These are phyloP conservation scores for Fulica atra DNA, from an alignment of 2,113 vertebrate genomes.

Conservation along the genomic window DNA sequence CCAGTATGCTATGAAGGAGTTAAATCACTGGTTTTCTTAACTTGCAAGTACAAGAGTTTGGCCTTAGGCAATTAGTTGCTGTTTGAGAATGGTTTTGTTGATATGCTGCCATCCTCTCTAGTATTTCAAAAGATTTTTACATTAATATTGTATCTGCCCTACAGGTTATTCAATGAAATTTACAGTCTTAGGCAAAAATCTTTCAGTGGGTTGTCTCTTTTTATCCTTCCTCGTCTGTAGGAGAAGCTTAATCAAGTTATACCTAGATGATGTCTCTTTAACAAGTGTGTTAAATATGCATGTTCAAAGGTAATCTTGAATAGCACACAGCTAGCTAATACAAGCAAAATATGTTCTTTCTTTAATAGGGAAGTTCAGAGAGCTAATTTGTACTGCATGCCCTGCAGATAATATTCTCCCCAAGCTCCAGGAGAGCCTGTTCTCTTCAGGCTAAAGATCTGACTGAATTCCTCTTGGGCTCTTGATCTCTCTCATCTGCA, in stretches of 20 bases:
- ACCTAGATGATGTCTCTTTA: neutral
- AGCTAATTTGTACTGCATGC: neutral
- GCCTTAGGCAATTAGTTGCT: slow-evolving; percentile 11
- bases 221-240: neutral
- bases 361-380: neutral
- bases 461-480: neutral
- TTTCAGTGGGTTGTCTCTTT: neutral
- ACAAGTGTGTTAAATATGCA: neutral
- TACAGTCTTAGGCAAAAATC: neutral
- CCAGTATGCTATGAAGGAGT: slow-evolving; percentile 3
- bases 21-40: slow-evolving; percentile 31
- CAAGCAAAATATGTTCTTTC: neutral
- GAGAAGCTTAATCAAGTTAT: neutral
- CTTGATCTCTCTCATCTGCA: neutral
- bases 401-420: neutral
- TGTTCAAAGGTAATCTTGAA: neutral
- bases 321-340: neutral
- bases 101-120: slow-evolving; percentile 6
- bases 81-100: slow-evolving; percentile 41
- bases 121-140: slow-evolving; percentile 48
- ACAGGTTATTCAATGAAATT: slow-evolving; percentile 22
- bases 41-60: slow-evolving; percentile 16
- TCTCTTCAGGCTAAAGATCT: neutral
- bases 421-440: neutral
- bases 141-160: slow-evolving; percentile 51